Evolutionary conservation across 37 sponge, comb jelly and placozoan species (phyloP), one percentile per base, ranked within the genome.

Genomic region (Bolinopsis microptera): DNA sequence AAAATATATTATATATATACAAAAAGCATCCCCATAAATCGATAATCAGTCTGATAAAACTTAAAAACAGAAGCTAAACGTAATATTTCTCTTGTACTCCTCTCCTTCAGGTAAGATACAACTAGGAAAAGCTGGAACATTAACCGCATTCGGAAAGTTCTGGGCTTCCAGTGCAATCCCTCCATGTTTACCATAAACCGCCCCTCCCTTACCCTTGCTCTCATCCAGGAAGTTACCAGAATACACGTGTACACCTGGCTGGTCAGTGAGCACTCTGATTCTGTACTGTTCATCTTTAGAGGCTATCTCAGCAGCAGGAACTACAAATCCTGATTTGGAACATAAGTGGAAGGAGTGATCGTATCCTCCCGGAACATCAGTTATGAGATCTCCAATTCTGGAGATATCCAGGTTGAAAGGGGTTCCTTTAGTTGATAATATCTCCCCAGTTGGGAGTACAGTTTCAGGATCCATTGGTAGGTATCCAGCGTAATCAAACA

Each of bases 91-190:
- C 48, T 86, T 86, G 24, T 86, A 86, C 26, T 86, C 90, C 48
- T 86, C 61, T 23, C 61, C 90, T 30, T 24, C 30, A 2, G 22
- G 40, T 5, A 86, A 27, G 25, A 86, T 86, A 34, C 90, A 86
- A 39, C 23, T 8, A 22, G 90, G 90, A 41, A 86, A 86, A 26
- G 26, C n/a, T 26, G 24, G 41, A 0, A 86, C 48, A 92, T 98
- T 98, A 40, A 96, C 83, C n/a, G 97, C 96, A 92, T 98, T 93
- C 0, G 98, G 98, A 68, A 94, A 96, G 68, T 93, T 94, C 93
- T 98, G 98, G 18, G 98, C 96, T 94, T 98, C 98, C 74, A 98
- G 76, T 68, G 97, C 97, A 92, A 98, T 74, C 0, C 96, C 98
- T 13, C 92, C 69, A 69, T 97, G 95, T 39, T 94, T 92, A 39